Evolutionary conservation across 1,140 invertebrate species (phyloP).

Genomic region (Oryzaephilus surinamensis): DNA sequence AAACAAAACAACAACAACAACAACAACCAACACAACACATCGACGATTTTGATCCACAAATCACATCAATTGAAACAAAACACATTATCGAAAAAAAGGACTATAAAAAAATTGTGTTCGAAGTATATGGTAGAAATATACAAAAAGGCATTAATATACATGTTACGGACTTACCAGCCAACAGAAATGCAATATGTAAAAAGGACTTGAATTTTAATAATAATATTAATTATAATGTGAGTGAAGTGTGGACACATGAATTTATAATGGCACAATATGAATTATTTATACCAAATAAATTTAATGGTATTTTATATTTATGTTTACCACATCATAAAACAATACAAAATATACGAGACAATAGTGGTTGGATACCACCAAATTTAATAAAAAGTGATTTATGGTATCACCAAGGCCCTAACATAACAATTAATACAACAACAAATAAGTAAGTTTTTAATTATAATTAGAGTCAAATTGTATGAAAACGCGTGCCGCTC

Average conservation of each 20-base stretch:
- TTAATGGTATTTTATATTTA: slow-evolving; percentile 25
- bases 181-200: slow-evolving; percentile 18
- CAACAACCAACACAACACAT: neutral
- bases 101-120: slow-evolving; percentile 23
- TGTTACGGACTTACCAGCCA: slow-evolving; percentile 19
- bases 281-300: slow-evolving; percentile 19
- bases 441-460: too few species aligned
- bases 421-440: too few species aligned
- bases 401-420: slow-evolving; percentile 29
- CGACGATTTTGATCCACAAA: too few species aligned
- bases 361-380: slow-evolving; percentile 5
- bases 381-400: slow-evolving; percentile 12
- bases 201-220: slow-evolving; percentile 15
- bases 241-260: slow-evolving; percentile 17
- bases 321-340: slow-evolving; percentile 21
- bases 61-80: neutral
- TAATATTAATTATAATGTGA: slow-evolving; percentile 18
- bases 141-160: slow-evolving; percentile 23
- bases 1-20: neutral
- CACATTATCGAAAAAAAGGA: slow-evolving; percentile 16
- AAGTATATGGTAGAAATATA: slow-evolving; percentile 29
- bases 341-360: too few species aligned
- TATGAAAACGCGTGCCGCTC: too few species aligned
- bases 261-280: slow-evolving; percentile 18
- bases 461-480: too few species aligned